Evolutionary conservation across 2,888 invertebrate genomes (phyloP).

Genomic region (Acheta domesticus): DNA sequence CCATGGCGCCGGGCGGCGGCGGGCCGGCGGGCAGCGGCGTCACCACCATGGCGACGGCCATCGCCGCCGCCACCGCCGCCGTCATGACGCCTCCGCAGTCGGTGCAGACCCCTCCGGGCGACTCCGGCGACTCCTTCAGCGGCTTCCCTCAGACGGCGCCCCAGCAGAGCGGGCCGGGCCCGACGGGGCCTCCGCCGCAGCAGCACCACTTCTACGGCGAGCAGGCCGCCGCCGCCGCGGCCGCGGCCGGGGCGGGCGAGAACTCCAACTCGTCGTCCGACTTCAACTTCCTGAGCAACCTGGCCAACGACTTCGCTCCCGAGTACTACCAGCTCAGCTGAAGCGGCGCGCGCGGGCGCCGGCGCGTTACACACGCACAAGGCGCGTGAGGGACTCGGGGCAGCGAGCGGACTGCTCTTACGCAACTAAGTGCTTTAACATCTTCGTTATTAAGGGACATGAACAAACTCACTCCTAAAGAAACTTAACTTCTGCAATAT

Average conservation of each 20-base stretch:
- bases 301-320: slow-evolving; percentile 88
- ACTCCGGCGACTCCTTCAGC: not conserved
- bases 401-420: not conserved
- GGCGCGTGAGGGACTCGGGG: not conserved
- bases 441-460: not conserved
- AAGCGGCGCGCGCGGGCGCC: slow-evolving; percentile 40
- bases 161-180: not conserved
- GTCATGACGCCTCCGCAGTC: slow-evolving; percentile 57
- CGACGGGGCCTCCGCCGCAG: slow-evolving; percentile 54
- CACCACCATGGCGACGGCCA: slow-evolving; percentile 48
- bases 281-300: slow-evolving; percentile 87
- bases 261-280: slow-evolving; percentile 91
- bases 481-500: not conserved
- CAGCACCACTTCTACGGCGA: slow-evolving; percentile 65
- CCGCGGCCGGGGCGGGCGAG: slow-evolving; percentile 48
- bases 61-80: slow-evolving; percentile 46
- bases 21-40: slow-evolving; percentile 45
- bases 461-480: not conserved
- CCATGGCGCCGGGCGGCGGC: slow-evolving; percentile 40
- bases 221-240: slow-evolving; percentile 48
- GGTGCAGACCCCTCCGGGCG: not conserved
- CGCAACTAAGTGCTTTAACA: slow-evolving; percentile 5
- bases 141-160: not conserved
- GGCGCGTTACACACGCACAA: not conserved
- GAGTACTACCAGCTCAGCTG: slow-evolving; percentile 80